A percentile compares a stretch with the other conserved stretches of the same genome.
Evolutionary conservation across 1,140 invertebrate genomes (phyloP).

Genomic region (Cyclargus thomasi): DNA sequence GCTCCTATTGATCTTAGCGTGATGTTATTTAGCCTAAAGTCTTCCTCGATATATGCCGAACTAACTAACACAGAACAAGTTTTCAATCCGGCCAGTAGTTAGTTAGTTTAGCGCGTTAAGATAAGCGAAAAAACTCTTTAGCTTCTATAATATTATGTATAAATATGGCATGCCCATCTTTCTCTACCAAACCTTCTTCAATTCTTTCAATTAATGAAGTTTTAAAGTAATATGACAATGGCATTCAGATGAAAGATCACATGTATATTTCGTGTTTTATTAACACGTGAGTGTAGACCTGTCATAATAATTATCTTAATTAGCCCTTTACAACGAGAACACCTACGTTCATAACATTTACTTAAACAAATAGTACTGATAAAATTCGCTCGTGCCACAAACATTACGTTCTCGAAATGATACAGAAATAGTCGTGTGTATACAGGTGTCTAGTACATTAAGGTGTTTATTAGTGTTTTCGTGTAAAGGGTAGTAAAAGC

Average conservation of each 20-base stretch:
- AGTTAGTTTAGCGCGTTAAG: too few relatives aligned
- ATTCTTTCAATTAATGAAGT: too few relatives aligned
- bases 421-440: slow-evolving; percentile 16
- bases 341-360: slow-evolving; percentile 43
- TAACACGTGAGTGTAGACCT: neutral
- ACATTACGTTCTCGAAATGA: slow-evolving; percentile 37
- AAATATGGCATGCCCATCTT: too few relatives aligned
- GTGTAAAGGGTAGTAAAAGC: slow-evolving; percentile 36
- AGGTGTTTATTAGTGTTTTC: slow-evolving; percentile 29
- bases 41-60: too few relatives aligned
- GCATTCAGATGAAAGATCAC: neutral
- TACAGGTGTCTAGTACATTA: slow-evolving; percentile 22
- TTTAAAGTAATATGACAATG: too few relatives aligned
- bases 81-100: too few relatives aligned
- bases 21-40: too few relatives aligned
- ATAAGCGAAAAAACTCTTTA: too few relatives aligned
- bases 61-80: too few relatives aligned
- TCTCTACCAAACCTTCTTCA: too few relatives aligned
- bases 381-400: slow-evolving; percentile 44
- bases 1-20: too few relatives aligned
- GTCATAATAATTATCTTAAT: slow-evolving; percentile 19
- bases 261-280: neutral
- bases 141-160: too few relatives aligned
- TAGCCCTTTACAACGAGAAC: slow-evolving; percentile 16
- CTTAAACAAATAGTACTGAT: slow-evolving; percentile 44